phyloP scores from a whole-genome alignment of 2,113 vertebrate genomes.

The Microcebus ravelobensis region DNA sequence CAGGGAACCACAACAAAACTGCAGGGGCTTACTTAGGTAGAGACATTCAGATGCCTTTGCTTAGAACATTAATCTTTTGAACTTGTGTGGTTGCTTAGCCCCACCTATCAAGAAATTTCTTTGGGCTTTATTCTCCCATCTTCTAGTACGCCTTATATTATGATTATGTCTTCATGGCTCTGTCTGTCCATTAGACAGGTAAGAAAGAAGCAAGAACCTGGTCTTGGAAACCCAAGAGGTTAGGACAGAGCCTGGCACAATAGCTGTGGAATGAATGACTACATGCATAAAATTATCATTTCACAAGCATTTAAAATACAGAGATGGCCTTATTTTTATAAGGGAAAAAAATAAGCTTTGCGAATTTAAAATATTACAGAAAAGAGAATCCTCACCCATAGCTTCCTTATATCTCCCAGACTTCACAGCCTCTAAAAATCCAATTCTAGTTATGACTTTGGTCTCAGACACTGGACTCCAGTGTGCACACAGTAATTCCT shows the following conservation, averaged over 20 bases:
- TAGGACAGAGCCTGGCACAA: neutral
- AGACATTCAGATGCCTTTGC: neutral
- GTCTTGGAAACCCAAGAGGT: neutral
- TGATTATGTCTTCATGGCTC: neutral
- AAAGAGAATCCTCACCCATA: neutral
- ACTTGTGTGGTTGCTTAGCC: neutral
- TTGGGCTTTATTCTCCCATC: neutral
- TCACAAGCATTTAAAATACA: neutral
- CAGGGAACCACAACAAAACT: neutral
- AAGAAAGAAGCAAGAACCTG: neutral
- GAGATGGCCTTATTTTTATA: slow-evolving; percentile 22
- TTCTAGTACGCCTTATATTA: neutral
- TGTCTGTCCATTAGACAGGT: neutral
- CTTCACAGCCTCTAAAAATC: neutral
- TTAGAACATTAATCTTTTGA: neutral
- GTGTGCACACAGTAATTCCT: slow-evolving; percentile 21
- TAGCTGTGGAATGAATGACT: neutral
- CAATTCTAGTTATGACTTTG: neutral
- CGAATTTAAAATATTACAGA: slow-evolving; percentile 34
- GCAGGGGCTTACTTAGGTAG: neutral
- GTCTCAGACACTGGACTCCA: neutral
- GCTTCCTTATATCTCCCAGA: neutral
- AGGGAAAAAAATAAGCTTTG: neutral
- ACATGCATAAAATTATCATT: neutral
- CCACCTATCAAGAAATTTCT: neutral